phyloP scores from a whole-genome alignment of 2,888 invertebrate species.

The Beris morrisii region DNA sequence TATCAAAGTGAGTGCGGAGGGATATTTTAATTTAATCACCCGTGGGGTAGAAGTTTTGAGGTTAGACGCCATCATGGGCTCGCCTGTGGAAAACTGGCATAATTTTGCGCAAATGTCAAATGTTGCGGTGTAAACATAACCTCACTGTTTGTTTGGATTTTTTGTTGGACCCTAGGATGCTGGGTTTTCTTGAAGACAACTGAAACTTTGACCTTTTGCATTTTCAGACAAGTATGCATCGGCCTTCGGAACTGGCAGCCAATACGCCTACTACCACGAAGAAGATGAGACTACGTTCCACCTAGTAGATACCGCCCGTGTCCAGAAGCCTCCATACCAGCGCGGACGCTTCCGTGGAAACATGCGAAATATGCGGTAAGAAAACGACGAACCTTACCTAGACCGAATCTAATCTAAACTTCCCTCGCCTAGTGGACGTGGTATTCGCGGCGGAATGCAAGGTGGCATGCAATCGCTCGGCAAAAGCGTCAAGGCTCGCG shows the following conservation, averaged over 20 bases:
- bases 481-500: conserved; percentile 78
- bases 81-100: not conserved
- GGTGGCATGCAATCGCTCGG: conserved; percentile 80
- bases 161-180: not conserved
- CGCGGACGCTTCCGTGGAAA: conserved; percentile 85
- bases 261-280: conserved; percentile 98
- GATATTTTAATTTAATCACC: not conserved
- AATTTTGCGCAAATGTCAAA: not conserved
- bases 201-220: not conserved
- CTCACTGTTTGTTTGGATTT: not conserved
- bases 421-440: conserved; percentile 57
- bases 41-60: not conserved
- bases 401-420: not conserved
- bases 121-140: conserved; percentile 8
- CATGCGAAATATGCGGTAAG: conserved; percentile 68
- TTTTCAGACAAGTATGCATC: conserved; percentile 82
- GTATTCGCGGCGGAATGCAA: conserved; percentile 67
- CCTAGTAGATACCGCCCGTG: conserved; percentile 90
- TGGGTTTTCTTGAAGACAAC: not conserved
- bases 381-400: not conserved
- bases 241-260: conserved; percentile 90
- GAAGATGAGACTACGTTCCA: conserved; percentile 99
- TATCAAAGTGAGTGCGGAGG: conserved; percentile 73
- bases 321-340: conserved; percentile 90
- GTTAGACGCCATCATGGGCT: conserved; percentile 4